phyloP scores from a whole-genome alignment of 2,797 vertebrate species.

The Protosalanx chinensis region DNA sequence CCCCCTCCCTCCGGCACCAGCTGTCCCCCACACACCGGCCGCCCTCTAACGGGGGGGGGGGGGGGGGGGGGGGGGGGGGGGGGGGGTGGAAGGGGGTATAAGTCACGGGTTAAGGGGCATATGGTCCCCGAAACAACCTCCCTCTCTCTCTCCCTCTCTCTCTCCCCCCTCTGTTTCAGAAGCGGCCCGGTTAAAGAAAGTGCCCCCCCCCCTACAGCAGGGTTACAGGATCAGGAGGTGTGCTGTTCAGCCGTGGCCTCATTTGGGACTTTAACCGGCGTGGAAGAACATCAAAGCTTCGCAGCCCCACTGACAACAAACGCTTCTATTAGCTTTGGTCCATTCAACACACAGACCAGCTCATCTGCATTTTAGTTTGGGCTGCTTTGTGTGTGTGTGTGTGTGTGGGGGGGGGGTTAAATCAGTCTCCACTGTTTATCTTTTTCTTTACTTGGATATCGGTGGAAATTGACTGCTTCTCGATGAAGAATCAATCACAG shows the following conservation, averaged over 20 bases:
- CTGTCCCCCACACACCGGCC: slow-evolving; percentile 24
- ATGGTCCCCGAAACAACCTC: not conserved
- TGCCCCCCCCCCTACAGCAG: too few relatives aligned
- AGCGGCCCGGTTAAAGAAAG: too few relatives aligned
- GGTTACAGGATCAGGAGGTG: too few relatives aligned
- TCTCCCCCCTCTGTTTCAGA: too few relatives aligned
- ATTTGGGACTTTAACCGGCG: too few relatives aligned
- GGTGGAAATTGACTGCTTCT: slow-evolving; percentile 3
- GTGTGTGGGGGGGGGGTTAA: not conserved
- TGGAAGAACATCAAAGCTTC: too few relatives aligned
- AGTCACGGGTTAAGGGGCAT: slow-evolving; percentile 1
- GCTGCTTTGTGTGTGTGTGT: not conserved
- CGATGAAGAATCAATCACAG: slow-evolving; percentile 30
- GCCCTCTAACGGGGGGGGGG: not conserved
- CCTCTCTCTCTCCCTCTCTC: not conserved
- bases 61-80: not conserved
- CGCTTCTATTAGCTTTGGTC: not conserved
- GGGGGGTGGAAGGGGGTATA: not conserved
- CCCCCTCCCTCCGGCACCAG: slow-evolving; percentile 29
- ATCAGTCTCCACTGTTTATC: not conserved
- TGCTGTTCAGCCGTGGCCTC: too few relatives aligned
- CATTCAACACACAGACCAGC: too few relatives aligned
- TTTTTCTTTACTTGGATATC: not conserved
- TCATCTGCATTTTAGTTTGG: too few relatives aligned
- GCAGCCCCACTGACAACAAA: not conserved